phyloP scores from a whole-genome alignment of 2,888 invertebrate genomes.

The Drosophila silvestris region DNA sequence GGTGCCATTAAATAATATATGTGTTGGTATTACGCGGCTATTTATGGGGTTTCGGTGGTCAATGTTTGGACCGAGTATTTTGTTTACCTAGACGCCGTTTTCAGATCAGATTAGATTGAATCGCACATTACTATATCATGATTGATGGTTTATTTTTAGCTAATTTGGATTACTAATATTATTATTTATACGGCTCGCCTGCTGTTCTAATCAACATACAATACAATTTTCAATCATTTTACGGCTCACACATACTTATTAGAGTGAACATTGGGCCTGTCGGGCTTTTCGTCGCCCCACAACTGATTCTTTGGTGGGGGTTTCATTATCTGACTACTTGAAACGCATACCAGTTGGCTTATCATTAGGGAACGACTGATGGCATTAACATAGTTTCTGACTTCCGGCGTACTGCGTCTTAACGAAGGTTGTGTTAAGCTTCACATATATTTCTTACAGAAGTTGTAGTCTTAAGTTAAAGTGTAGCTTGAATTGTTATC shows the following conservation, averaged over 20 bases:
- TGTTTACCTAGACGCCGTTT: constrained; percentile 77
- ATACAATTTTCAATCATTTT: constrained; percentile 26
- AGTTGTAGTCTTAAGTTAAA: not conserved
- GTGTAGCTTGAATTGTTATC: not conserved
- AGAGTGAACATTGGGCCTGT: constrained; percentile 58
- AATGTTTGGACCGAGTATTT: constrained; percentile 49
- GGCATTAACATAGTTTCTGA: constrained; percentile 12
- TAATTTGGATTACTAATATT: constrained; percentile 73
- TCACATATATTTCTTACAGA: not conserved
- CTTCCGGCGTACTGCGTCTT: constrained; percentile 23
- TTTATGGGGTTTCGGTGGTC: constrained; percentile 20
- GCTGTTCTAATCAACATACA: constrained; percentile 56
- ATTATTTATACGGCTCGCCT: constrained; percentile 44
- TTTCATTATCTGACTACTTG: constrained; percentile 40
- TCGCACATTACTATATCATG: constrained; percentile 58
- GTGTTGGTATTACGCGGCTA: constrained; percentile 4
- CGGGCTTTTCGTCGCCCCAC: constrained; percentile 12
- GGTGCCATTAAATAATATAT: constrained; percentile 15
- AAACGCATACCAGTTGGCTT: constrained; percentile 20
- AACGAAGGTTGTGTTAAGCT: constrained; percentile 9
- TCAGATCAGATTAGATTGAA: constrained; percentile 71
- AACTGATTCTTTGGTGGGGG: constrained; percentile 23
- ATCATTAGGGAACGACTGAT: constrained; percentile 37
- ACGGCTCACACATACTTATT: constrained; percentile 19
- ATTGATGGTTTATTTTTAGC: constrained; percentile 77